Conservation (phyloP, 2,113 vertebrate species). For the Phrynosoma platyrhinos region DNA sequence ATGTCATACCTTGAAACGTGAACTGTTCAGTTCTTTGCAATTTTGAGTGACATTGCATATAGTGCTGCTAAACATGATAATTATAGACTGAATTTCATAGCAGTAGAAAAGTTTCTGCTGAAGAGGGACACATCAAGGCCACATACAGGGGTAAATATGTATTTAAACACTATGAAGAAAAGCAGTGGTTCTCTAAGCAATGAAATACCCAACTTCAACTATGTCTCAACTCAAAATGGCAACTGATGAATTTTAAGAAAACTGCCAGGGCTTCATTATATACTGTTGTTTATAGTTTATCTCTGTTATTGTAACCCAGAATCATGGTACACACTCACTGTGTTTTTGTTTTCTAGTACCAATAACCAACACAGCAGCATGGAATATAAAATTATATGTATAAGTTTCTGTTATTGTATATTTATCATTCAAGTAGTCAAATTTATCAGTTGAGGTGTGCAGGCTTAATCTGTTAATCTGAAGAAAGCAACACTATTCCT, state of each 20-base stretch:
- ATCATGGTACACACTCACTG: not conserved
- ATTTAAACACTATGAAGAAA: not conserved
- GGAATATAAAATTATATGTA: not conserved
- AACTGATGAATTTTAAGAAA: not conserved
- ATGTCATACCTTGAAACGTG: not conserved
- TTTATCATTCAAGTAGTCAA: not conserved
- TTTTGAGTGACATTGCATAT: not conserved
- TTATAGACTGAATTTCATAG: not conserved
- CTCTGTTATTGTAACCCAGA: not conserved
- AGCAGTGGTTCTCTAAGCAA: not conserved
- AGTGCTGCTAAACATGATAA: not conserved
- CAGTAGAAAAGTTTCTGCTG: not conserved
- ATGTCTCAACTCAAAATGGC: not conserved
- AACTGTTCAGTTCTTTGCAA: not conserved
- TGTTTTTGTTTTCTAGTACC: not conserved
- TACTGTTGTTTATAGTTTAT: not conserved
- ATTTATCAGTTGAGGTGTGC: not conserved
- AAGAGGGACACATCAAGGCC: not conserved
- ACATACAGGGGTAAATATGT: not conserved
- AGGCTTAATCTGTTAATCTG: not conserved
- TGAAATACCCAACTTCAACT: not conserved
- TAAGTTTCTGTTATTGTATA: not conserved
- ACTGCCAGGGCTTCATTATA: not conserved
- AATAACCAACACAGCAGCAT: not conserved
- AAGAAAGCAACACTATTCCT: not conserved